Base-by-base conservation (phyloP, 2,113 vertebrate genomes). In the Haemorhous mexicanus region DNA sequence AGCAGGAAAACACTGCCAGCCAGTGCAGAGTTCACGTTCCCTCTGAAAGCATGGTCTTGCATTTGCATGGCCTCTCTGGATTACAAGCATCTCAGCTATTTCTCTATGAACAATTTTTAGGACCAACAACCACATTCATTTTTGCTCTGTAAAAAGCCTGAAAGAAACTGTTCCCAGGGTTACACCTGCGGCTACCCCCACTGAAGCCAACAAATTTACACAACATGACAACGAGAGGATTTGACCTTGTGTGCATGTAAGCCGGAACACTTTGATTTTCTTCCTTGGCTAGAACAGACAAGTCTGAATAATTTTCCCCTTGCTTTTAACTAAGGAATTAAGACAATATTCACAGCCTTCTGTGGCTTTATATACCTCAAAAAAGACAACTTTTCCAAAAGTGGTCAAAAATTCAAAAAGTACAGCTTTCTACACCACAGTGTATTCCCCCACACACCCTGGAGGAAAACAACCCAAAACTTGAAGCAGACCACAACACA, bases 1-100 rank as follows among this genome's bases (percentile, higher is more conserved):
- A 87, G 93, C 84, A 89, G 58, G 84, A 89, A 94, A 96, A 76
- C 0, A 2, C 72, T 95, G 88, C 94, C 90, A 96, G 94, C 26
- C 90, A 89, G 90, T 7, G 35, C 76, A 90, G 94, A 90, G 95
- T 94, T 96, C 86, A 33, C 43, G 15, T 28, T 90, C 83, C 75
- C 80, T 79, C 55, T 5, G 73, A 94, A 69, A 89, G 62, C 13
- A 0, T 6, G 0, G 23, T 33, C 90, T 75, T 72, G 73, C 69
- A 58, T 90, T 90, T 70, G 50, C 80, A 37, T 4, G 21, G 88
- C 56, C 72, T 84, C 83, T 72, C 69, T 0, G 61, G 92, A 87
- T 86, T 92, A 74, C 30, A 90, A 68, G 61, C 58, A 96, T 95
- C 80, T 59, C 49, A 87, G 86, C 69, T 89, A 94, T 82, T 95